A percentile compares a stretch with the other conserved stretches of the same genome.
These are phyloP conservation scores for Timandra comae DNA, from an alignment of 2,888 invertebrate species.

Conservation along the genomic window DNA sequence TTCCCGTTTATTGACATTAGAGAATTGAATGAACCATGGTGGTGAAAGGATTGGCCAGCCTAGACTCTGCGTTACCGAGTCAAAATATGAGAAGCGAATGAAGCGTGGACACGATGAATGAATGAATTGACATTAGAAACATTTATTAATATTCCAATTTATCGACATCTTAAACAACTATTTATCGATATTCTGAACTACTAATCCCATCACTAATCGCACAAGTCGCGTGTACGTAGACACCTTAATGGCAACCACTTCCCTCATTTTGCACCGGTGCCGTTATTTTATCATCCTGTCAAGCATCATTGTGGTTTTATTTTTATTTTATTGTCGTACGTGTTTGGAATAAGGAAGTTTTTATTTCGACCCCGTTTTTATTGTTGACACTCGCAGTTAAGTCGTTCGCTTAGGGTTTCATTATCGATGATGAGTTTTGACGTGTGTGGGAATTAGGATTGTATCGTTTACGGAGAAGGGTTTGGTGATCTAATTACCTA, in stretches of 20 bases:
- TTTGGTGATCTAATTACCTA: no score
- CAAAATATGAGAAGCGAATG: no score
- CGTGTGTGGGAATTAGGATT: background rate
- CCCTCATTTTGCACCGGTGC: constrained; percentile 51
- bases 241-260: constrained; percentile 59
- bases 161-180: no score
- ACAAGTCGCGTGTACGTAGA: constrained; percentile 34
- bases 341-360: constrained; percentile 17
- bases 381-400: constrained; percentile 5
- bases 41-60: no score
- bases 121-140: no score
- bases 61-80: no score
- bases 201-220: constrained; percentile 15
- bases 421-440: no score
- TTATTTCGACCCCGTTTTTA: constrained; percentile 14
- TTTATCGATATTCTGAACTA: background rate
- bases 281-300: constrained; percentile 53
- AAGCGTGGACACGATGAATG: no score
- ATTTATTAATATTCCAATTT: no score
- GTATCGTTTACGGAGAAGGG: background rate
- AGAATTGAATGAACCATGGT: no score
- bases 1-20: no score
- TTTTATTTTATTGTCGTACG: constrained; percentile 31
- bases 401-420: background rate
- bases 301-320: constrained; percentile 38